Evolutionary conservation across 2,888 invertebrate genomes (phyloP).

Genomic region (Dioctria rufipes): DNA sequence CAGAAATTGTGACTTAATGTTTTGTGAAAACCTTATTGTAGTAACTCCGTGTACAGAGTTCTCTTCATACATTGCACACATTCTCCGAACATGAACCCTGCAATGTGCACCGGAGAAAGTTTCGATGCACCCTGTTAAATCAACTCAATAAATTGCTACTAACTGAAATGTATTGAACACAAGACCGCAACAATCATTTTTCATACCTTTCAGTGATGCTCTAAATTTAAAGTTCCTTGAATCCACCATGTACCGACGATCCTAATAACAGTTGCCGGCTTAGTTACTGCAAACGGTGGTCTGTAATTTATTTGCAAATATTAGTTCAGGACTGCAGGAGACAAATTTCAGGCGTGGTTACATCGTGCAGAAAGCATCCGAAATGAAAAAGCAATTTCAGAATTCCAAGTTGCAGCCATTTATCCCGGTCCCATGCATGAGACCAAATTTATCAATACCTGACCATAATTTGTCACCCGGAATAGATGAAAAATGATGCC

Average conservation of each 20-base stretch:
- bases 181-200: conserved; percentile 13
- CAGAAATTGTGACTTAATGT: too few species aligned
- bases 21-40: too few species aligned
- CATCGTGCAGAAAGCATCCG: conserved; percentile 41
- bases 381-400: conserved; percentile 53
- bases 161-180: conserved; percentile 35
- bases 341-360: conserved; percentile 38
- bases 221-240: conserved; percentile 11
- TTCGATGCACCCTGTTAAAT: conserved; percentile 14
- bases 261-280: conserved; percentile 15
- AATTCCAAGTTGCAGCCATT: conserved; percentile 52
- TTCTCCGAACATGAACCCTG: too few species aligned
- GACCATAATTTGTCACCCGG: conserved; percentile 58
- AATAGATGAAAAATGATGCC: conserved; percentile 59
- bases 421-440: conserved; percentile 47
- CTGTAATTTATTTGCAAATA: conserved; percentile 43
- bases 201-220: conserved; percentile 27
- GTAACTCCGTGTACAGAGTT: too few species aligned
- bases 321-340: conserved; percentile 38
- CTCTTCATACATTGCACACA: too few species aligned
- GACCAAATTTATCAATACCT: conserved; percentile 58
- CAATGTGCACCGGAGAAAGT: not conserved
- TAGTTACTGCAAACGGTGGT: conserved; percentile 22
- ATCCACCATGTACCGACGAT: not conserved
- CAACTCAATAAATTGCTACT: conserved; percentile 41